Conservation (phyloP, 1,140 invertebrate genomes). For the Macrotrachela quadricornifera region DNA sequence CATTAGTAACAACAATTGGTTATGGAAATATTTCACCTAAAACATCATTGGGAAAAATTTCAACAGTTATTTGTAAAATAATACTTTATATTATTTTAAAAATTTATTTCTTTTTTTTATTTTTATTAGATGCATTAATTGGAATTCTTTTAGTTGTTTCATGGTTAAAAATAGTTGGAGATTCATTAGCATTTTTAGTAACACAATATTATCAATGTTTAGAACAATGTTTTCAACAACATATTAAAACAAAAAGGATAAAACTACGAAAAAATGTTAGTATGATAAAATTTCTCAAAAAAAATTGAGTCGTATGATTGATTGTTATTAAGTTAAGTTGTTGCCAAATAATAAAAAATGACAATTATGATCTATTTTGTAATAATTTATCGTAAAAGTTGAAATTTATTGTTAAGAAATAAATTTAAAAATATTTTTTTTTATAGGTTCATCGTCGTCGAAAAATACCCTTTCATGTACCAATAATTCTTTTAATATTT, state of each 20-base stretch:
- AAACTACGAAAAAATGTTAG: too few species aligned
- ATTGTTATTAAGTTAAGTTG: too few species aligned
- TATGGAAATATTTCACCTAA: slow-evolving; percentile 90
- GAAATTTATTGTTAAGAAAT: too few species aligned
- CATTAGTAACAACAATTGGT: slow-evolving; percentile 78
- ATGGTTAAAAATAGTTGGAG: slow-evolving; percentile 76
- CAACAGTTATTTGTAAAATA: slow-evolving; percentile 34
- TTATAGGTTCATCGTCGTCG: too few species aligned
- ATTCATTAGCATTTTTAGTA: slow-evolving; percentile 78
- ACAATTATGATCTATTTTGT: too few species aligned
- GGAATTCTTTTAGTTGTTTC: slow-evolving; percentile 81
- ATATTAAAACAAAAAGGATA: not conserved
- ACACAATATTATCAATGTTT: slow-evolving; percentile 44
- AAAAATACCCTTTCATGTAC: slow-evolving; percentile 20
- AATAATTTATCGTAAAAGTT: too few species aligned
- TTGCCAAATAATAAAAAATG: too few species aligned
- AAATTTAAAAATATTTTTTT: too few species aligned
- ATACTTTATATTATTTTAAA: too few species aligned
- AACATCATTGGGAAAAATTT: slow-evolving; percentile 68
- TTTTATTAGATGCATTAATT: slow-evolving; percentile 78
- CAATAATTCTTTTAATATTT: slow-evolving; percentile 41
- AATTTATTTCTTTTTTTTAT: too few species aligned
- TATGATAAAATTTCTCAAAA: too few species aligned
- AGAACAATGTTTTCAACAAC: not conserved
- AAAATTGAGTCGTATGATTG: too few species aligned